These are phyloP conservation scores for Micrasema longulum DNA, from an alignment of 1,140 invertebrate species.

Conservation along the genomic window DNA sequence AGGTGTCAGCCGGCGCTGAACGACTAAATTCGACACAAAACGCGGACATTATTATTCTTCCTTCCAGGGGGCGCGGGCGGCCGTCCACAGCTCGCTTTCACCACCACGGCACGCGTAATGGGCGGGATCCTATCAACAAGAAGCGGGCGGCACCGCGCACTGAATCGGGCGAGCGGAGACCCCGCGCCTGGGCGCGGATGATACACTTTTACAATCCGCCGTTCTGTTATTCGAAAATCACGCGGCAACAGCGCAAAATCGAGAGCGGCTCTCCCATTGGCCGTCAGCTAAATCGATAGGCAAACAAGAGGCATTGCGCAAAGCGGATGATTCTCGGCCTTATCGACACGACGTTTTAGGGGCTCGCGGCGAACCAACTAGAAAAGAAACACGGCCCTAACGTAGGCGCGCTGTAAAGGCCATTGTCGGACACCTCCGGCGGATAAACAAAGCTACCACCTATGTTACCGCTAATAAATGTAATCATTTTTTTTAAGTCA, in stretches of 20 bases:
- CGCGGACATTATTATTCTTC: neutral
- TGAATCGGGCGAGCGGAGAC: neutral
- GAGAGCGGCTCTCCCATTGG: slow-evolving; percentile 62
- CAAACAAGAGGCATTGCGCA: slow-evolving; percentile 60
- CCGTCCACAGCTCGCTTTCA: slow-evolving; percentile 5
- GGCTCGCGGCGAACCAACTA: slow-evolving; percentile 34
- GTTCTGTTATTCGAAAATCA: slow-evolving; percentile 4
- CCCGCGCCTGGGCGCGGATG: neutral
- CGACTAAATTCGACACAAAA: too few species aligned
- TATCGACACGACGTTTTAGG: slow-evolving; percentile 45
- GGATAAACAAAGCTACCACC: slow-evolving; percentile 44
- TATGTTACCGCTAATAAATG: slow-evolving; percentile 34
- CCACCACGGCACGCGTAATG: slow-evolving; percentile 18
- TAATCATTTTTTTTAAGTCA: slow-evolving; percentile 29
- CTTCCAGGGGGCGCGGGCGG: slow-evolving; percentile 1
- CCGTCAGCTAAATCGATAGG: slow-evolving; percentile 67
- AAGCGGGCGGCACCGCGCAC: neutral
- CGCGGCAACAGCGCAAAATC: slow-evolving; percentile 63
- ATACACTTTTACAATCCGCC: neutral
- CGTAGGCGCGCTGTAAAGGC: slow-evolving; percentile 27
- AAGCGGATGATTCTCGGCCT: slow-evolving; percentile 37
- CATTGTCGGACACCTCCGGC: slow-evolving; percentile 27
- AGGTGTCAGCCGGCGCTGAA: too few species aligned
- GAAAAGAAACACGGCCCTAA: slow-evolving; percentile 44
- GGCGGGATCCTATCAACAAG: slow-evolving; percentile 3